Percentiles rank a stretch among this genome's conserved stretches.
Conservation (phyloP, 2,797 vertebrate genomes). For the Enteromius viviparus region DNA sequence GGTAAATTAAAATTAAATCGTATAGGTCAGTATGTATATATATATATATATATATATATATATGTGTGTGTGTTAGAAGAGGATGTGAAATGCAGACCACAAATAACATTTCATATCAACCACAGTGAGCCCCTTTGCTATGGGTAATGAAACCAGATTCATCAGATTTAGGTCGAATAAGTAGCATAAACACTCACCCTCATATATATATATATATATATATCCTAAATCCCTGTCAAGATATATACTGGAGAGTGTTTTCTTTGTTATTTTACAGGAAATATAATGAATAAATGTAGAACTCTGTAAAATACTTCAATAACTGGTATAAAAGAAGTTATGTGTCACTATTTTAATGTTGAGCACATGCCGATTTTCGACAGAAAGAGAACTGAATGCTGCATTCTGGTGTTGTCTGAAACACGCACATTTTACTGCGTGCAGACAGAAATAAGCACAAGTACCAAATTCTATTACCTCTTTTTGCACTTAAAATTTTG, state of each 20-base stretch:
- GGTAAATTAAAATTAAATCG: not conserved
- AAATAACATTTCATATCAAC: slow-evolving; percentile 45
- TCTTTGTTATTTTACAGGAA: not conserved
- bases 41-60: too few relatives aligned
- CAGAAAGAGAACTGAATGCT: not conserved
- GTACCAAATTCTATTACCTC: not conserved
- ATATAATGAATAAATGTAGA: not conserved
- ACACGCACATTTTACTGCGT: not conserved
- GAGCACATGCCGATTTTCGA: not conserved
- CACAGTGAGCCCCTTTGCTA: slow-evolving; percentile 45
- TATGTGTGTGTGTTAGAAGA: not conserved
- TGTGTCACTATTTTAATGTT: not conserved
- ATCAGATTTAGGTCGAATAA: slow-evolving; percentile 53
- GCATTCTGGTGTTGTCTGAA: not conserved
- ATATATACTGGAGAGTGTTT: not conserved
- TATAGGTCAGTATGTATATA: not conserved
- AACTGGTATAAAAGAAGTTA: not conserved
- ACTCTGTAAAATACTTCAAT: not conserved
- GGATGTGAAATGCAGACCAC: slow-evolving; percentile 7
- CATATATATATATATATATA: not conserved
- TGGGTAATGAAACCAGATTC: slow-evolving; percentile 36
- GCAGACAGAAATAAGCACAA: not conserved
- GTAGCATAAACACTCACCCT: not conserved
- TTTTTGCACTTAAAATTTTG: not conserved
- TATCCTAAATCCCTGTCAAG: not conserved